Percentiles rank a stretch among this genome's conserved stretches.
These are phyloP conservation scores for Drosophila gunungcola DNA, from an alignment of 1,140 invertebrate genomes.

Conservation along the genomic window DNA sequence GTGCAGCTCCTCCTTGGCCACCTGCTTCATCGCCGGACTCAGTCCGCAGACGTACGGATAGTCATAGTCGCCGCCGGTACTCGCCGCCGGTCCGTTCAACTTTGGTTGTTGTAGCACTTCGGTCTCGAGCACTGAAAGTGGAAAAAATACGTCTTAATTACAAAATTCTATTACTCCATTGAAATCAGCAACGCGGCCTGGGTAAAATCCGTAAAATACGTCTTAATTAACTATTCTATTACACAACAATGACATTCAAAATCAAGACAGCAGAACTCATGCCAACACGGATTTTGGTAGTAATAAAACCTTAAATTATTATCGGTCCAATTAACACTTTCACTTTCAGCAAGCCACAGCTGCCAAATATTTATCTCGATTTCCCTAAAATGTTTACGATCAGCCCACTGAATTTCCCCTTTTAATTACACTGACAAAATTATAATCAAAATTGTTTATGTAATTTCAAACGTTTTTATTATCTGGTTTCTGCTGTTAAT, in stretches of 20 bases:
- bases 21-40: constrained; percentile 80
- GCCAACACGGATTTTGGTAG: background rate
- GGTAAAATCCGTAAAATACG: background rate
- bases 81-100: constrained; percentile 55
- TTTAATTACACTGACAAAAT: constrained; percentile 19
- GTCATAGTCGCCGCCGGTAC: constrained; percentile 55
- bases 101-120: constrained; percentile 73
- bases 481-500: too few relatives aligned
- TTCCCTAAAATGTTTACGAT: constrained; percentile 11
- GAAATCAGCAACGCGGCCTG: too few relatives aligned
- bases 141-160: constrained; percentile 4
- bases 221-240: background rate
- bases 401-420: constrained; percentile 18
- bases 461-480: too few relatives aligned
- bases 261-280: constrained; percentile 4
- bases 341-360: constrained; percentile 11
- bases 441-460: too few relatives aligned
- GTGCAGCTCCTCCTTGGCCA: constrained; percentile 89
- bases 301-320: background rate
- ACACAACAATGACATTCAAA: background rate
- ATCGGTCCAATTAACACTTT: constrained; percentile 15
- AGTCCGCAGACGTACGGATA: constrained; percentile 76
- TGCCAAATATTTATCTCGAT: constrained; percentile 9
- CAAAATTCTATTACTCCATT: constrained; percentile 1
- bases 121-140: constrained; percentile 78